Evolutionary conservation across 2,888 invertebrate species (phyloP).

Genomic region (Apotomis turbidana): DNA sequence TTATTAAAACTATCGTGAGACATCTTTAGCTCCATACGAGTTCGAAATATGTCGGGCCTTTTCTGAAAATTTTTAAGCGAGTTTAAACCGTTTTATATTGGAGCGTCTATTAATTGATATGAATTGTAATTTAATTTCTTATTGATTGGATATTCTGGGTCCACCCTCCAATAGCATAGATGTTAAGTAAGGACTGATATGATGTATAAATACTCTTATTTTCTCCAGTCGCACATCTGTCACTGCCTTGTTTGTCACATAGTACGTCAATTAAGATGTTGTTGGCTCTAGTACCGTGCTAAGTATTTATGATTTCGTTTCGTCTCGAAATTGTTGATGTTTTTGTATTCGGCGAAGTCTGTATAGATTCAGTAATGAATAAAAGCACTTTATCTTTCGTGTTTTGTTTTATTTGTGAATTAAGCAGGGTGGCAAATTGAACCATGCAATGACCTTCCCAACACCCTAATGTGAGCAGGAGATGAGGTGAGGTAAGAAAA

Average conservation of each 20-base stretch:
- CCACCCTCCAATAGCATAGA: slow-evolving; percentile 61
- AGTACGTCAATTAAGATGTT: slow-evolving; percentile 46
- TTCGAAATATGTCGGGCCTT: too few relatives aligned
- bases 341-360: slow-evolving; percentile 76
- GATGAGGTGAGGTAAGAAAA: too few relatives aligned
- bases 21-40: too few relatives aligned
- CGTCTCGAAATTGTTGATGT: slow-evolving; percentile 72
- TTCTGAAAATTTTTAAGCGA: too few relatives aligned
- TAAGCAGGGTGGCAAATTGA: too few relatives aligned
- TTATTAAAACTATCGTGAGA: too few relatives aligned
- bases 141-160: slow-evolving; percentile 11
- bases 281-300: slow-evolving; percentile 51
- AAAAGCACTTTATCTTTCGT: slow-evolving; percentile 77
- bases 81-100: too few relatives aligned
- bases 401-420: slow-evolving; percentile 51
- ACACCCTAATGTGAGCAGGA: too few relatives aligned
- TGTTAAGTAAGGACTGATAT: slow-evolving; percentile 82
- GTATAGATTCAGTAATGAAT: slow-evolving; percentile 79
- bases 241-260: slow-evolving; percentile 62
- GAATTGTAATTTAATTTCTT: neutral
- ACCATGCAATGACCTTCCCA: too few relatives aligned
- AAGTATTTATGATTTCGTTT: slow-evolving; percentile 61
- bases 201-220: slow-evolving; percentile 64
- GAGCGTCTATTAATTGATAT: too few relatives aligned
- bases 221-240: slow-evolving; percentile 53